Conservation (phyloP, 1,140 invertebrate genomes). For the Drosophila carrolli region DNA sequence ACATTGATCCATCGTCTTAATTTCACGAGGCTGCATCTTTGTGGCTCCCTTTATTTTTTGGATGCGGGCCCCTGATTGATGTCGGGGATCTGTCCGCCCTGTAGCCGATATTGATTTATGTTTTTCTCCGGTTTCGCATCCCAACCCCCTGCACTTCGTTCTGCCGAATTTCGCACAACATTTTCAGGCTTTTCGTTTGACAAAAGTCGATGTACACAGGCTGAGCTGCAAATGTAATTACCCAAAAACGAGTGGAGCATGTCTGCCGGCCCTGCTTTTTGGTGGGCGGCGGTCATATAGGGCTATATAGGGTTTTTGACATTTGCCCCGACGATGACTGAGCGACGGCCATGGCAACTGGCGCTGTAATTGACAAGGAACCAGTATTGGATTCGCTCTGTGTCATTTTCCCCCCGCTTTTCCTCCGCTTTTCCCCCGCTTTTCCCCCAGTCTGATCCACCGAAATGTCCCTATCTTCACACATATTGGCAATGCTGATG, state of each 20-base stretch:
- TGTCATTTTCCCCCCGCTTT: conserved; percentile 9
- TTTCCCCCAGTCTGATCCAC: neutral
- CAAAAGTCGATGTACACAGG: conserved; percentile 63
- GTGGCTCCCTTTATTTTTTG: conserved; percentile 12
- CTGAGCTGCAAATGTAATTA: conserved; percentile 68
- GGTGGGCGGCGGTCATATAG: conserved; percentile 12
- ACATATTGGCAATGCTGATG: conserved; percentile 50
- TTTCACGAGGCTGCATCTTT: conserved; percentile 56
- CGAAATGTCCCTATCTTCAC: conserved; percentile 22
- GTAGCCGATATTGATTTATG: conserved; percentile 68
- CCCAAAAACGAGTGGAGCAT: conserved; percentile 59
- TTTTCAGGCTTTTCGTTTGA: conserved; percentile 67
- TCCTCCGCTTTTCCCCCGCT: neutral
- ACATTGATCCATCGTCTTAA: conserved; percentile 75
- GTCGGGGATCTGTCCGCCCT: conserved; percentile 45
- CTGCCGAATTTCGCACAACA: conserved; percentile 62
- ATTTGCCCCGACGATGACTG: conserved; percentile 42
- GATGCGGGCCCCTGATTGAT: conserved; percentile 64
- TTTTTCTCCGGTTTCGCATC: conserved; percentile 54
- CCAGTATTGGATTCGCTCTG: conserved; percentile 35
- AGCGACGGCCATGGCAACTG: conserved; percentile 59
- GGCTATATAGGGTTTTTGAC: conserved; percentile 32
- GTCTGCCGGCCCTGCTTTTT: conserved; percentile 9
- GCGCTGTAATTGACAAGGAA: conserved; percentile 68
- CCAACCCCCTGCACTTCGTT: conserved; percentile 12